Conservation (phyloP, 1,140 invertebrate genomes). For the Oryzaephilus surinamensis region DNA sequence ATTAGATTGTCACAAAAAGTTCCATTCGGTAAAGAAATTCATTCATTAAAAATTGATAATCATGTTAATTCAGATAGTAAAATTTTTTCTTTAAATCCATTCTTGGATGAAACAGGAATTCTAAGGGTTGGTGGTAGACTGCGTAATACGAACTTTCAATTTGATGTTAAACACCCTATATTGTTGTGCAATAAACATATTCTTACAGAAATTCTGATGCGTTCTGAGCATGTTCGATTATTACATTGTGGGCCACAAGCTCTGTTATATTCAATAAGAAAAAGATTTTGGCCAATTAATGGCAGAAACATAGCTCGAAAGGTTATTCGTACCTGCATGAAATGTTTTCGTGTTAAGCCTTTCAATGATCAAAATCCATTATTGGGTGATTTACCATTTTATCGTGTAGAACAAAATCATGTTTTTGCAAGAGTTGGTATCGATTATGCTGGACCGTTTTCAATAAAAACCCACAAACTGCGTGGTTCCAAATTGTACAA, state of each 20-base stretch:
- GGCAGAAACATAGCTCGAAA: constrained; percentile 12
- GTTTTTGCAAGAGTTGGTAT: constrained; percentile 20
- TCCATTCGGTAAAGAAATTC: too few relatives aligned
- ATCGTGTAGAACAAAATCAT: constrained; percentile 9
- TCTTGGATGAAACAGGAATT: background rate
- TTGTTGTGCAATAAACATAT: constrained; percentile 1
- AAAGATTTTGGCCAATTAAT: constrained; percentile 19
- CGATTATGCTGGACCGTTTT: constrained; percentile 25
- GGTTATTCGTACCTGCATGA: constrained; percentile 24
- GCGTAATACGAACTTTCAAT: background rate
- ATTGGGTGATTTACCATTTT: constrained; percentile 13
- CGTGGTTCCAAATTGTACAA: constrained; percentile 18
- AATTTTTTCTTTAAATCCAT: too few relatives aligned
- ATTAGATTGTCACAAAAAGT: too few relatives aligned
- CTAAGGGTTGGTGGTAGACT: background rate
- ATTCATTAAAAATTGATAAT: too few relatives aligned
- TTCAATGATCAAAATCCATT: background rate
- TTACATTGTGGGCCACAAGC: constrained; percentile 8
- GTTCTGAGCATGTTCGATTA: constrained; percentile 1
- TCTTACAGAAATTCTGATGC: background rate
- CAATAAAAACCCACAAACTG: constrained; percentile 1
- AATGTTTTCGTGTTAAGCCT: constrained; percentile 17
- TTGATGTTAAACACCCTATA: background rate
- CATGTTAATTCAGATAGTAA: too few relatives aligned
- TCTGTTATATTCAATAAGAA: constrained; percentile 3